phyloP scores from a whole-genome alignment of 2,113 vertebrate species.

The Paraplagusia blochii region DNA sequence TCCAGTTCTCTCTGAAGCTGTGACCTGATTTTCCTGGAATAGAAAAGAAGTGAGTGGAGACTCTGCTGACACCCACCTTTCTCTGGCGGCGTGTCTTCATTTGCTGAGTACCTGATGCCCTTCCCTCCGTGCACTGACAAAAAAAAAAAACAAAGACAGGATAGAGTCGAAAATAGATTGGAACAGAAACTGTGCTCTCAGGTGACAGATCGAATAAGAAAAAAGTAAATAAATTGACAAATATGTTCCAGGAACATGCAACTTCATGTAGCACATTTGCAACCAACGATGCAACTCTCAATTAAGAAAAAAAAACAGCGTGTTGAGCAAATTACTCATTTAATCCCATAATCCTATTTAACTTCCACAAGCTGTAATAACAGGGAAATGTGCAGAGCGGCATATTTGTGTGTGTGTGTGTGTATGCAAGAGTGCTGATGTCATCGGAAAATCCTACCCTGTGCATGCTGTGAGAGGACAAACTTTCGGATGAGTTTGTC shows the following conservation, averaged over 20 bases:
- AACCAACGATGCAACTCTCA: too few relatives aligned
- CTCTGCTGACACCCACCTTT: constrained; percentile 83
- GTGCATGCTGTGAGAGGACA: constrained; percentile 86
- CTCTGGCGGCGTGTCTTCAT: constrained; percentile 93
- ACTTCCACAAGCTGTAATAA: constrained; percentile 18
- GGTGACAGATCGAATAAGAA: background rate
- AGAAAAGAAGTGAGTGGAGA: background rate
- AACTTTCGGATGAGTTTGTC: constrained; percentile 98
- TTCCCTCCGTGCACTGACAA: constrained; percentile 91
- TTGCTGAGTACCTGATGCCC: constrained; percentile 91
- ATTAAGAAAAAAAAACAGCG: too few relatives aligned
- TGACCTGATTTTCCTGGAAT: too few relatives aligned
- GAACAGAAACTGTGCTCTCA: background rate
- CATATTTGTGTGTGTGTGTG: constrained; percentile 8
- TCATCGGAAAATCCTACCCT: constrained; percentile 76
- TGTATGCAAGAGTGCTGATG: background rate
- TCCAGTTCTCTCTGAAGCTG: too few relatives aligned
- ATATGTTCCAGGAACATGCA: too few relatives aligned
- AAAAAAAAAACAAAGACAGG: too few relatives aligned
- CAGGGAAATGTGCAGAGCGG: constrained; percentile 21
- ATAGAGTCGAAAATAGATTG: constrained; percentile 3
- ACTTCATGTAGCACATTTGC: too few relatives aligned
- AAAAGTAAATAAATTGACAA: too few relatives aligned
- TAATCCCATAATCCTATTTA: constrained; percentile 43
- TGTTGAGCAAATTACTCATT: background rate